phyloP scores from a whole-genome alignment of 1,140 invertebrate species.

The Thaumatotibia leucotreta region DNA sequence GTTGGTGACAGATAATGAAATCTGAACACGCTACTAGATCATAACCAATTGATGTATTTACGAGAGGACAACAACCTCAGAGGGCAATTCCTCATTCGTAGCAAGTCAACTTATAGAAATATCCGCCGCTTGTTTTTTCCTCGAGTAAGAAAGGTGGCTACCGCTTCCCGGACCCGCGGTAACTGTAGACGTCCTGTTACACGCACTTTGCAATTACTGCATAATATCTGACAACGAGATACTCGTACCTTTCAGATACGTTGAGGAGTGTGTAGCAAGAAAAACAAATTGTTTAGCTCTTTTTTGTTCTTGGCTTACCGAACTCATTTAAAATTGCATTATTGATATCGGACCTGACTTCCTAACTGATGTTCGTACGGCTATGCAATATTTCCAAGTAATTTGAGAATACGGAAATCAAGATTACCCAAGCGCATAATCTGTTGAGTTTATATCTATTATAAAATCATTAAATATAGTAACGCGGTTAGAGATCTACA shows the following conservation, averaged over 20 bases:
- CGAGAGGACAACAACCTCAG: background rate
- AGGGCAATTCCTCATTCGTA: background rate
- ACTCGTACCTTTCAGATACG: too few species aligned
- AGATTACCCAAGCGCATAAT: background rate
- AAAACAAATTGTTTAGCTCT: too few species aligned
- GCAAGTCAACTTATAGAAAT: background rate
- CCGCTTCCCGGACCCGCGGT: background rate
- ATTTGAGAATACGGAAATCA: background rate
- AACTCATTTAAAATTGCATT: too few species aligned
- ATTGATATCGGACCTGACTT: background rate
- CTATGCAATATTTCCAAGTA: background rate
- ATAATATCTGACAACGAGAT: background rate
- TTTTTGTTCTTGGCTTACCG: too few species aligned
- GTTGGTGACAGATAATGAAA: background rate
- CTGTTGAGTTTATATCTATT: background rate
- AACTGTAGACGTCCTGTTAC: conserved; percentile 10
- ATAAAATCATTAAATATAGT: background rate
- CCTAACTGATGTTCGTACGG: background rate
- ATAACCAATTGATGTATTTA: background rate
- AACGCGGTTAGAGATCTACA: background rate
- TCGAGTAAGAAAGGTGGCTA: background rate
- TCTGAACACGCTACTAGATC: background rate
- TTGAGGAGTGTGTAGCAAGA: too few species aligned
- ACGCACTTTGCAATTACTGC: background rate
- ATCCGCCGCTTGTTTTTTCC: background rate